A percentile compares a stretch with the other conserved stretches of the same genome.
phyloP scores from a whole-genome alignment of 2,888 invertebrate genomes.

The Priocnemis perturbator region DNA sequence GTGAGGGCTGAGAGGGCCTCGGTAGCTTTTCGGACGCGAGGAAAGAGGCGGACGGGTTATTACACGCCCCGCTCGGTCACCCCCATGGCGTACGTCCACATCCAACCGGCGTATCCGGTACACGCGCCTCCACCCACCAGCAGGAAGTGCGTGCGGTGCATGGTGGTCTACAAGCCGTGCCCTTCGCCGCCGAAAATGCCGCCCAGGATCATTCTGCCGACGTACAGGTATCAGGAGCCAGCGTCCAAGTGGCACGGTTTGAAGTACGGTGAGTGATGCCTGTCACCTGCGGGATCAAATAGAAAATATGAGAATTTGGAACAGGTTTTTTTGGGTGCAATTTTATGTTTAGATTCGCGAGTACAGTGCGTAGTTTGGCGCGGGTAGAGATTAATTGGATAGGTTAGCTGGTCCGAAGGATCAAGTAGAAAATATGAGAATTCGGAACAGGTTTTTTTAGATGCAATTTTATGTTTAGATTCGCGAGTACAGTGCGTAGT shows the following conservation, averaged over 20 bases:
- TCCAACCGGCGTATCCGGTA: constrained; percentile 58
- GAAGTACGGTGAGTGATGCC: constrained; percentile 66
- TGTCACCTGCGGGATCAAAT: no score
- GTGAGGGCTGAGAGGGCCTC: no score
- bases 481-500: no score
- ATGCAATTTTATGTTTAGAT: no score
- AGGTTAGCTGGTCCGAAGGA: no score
- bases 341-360: no score
- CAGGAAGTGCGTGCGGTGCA: constrained; percentile 68
- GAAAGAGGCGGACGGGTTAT: constrained; percentile 55
- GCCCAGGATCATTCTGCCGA: constrained; percentile 56
- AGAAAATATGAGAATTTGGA: no score
- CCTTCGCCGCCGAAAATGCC: constrained; percentile 56
- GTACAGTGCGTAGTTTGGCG: no score
- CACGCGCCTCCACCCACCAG: constrained; percentile 50
- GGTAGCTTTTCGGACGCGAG: constrained; percentile 14
- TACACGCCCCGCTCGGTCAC: constrained; percentile 49
- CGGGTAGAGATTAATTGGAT: no score
- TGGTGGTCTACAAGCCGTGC: constrained; percentile 70
- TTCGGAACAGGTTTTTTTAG: no score
- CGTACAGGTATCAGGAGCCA: constrained; percentile 59
- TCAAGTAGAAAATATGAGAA: no score
- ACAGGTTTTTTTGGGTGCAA: no score
- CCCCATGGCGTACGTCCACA: constrained; percentile 70
- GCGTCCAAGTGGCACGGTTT: constrained; percentile 63